Conservation (phyloP, 2,113 vertebrate genomes). For the Lagopus leucura region DNA sequence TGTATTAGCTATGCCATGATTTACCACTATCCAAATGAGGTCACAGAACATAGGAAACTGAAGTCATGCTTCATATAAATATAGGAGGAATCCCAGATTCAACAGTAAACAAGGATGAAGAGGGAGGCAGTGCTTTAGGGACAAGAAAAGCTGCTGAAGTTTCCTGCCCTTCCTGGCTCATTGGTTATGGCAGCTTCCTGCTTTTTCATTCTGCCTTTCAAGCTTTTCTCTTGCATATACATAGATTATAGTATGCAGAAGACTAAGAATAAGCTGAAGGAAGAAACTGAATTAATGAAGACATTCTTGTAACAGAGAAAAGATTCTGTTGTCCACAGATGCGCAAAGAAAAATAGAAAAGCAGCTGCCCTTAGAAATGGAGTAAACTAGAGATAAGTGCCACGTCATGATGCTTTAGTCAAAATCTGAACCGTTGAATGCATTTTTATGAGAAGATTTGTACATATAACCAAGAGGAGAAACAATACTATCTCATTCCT, state of each 20-base stretch:
- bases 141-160: conserved; percentile 34
- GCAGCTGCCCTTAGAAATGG: conserved; percentile 67
- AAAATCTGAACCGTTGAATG: conserved; percentile 30
- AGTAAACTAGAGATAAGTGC: conserved; percentile 39
- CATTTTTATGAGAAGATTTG: not conserved
- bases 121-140: conserved; percentile 23
- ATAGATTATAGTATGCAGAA: conserved; percentile 50
- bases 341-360: conserved; percentile 67
- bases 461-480: conserved; percentile 1
- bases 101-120: conserved; percentile 15
- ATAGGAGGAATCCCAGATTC: conserved; percentile 31
- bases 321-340: conserved; percentile 69
- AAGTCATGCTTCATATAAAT: not conserved
- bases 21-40: not conserved
- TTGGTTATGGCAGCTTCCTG: conserved; percentile 64
- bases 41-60: not conserved
- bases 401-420: conserved; percentile 42
- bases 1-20: not conserved
- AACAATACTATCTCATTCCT: not conserved
- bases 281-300: conserved; percentile 68
- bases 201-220: conserved; percentile 55
- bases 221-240: conserved; percentile 57
- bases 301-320: conserved; percentile 62
- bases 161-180: conserved; percentile 27
- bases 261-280: conserved; percentile 63